A percentile compares a stretch with the other conserved stretches of the same genome.
phyloP scores from a whole-genome alignment of 2,797 vertebrate genomes.

The Helarctos malayanus region DNA sequence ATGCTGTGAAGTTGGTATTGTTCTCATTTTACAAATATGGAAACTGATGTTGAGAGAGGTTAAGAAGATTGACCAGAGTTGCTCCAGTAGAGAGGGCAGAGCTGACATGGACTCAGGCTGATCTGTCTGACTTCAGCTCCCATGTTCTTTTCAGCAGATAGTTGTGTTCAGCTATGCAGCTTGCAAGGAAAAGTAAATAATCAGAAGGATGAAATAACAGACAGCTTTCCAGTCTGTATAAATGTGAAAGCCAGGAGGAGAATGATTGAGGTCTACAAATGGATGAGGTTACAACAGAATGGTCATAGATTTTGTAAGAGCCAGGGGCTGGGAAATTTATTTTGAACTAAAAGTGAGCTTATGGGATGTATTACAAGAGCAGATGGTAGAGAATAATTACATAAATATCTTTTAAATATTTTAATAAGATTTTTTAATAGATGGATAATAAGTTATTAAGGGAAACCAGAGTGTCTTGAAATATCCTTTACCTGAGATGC shows the following conservation, averaged over 20 bases:
- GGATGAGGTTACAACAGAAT: neutral
- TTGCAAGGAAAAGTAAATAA: neutral
- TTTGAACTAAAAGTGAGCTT: neutral
- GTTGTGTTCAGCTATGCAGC: neutral
- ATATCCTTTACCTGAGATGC: neutral
- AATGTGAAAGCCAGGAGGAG: neutral
- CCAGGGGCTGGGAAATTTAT: neutral
- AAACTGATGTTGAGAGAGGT: neutral
- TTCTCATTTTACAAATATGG: neutral
- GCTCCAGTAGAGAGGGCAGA: neutral
- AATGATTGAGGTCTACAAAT: neutral
- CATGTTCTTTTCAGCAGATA: neutral
- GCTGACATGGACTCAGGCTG: neutral
- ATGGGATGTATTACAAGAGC: neutral
- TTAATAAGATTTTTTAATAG: neutral
- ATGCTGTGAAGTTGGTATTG: neutral
- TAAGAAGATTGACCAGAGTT: neutral
- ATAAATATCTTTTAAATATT: neutral
- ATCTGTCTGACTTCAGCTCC: neutral
- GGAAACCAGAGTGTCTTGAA: neutral
- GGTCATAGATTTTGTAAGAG: neutral
- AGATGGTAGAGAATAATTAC: neutral
- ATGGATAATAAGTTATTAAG: neutral
- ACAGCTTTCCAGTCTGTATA: neutral
- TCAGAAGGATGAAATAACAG: neutral